Percentiles rank a stretch among this genome's conserved stretches.
Conservation (phyloP, 2,888 invertebrate genomes). For the Dimorphilus gyrociliatus region DNA sequence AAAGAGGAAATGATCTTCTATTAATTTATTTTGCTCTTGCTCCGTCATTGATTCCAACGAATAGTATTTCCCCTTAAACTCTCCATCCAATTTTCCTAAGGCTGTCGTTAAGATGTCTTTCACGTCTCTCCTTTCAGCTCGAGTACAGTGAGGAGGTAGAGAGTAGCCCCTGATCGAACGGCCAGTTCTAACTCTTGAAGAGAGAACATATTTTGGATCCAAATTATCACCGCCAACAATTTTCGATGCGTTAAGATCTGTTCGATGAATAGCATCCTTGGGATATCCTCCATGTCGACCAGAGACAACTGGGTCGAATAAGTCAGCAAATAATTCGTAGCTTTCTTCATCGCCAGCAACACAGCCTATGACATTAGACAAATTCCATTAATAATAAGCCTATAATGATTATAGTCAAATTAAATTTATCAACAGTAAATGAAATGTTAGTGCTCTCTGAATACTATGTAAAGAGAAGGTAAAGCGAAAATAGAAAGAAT, state of each 20-base stretch:
- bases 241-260: conserved; percentile 7
- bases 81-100: conserved; percentile 7
- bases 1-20: conserved; percentile 11
- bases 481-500: too few species aligned
- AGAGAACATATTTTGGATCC: conserved; percentile 17
- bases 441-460: too few species aligned
- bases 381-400: too few species aligned
- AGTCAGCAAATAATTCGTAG: conserved; percentile 60
- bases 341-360: conserved; percentile 59
- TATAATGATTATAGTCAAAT: too few species aligned
- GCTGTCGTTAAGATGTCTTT: conserved; percentile 10
- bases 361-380: conserved; percentile 5
- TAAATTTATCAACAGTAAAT: too few species aligned
- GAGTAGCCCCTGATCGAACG: conserved; percentile 22
- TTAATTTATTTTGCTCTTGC: conserved; percentile 8
- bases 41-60: conserved; percentile 8
- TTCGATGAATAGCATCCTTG: conserved; percentile 7
- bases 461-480: too few species aligned
- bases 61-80: conserved; percentile 9
- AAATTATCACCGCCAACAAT: conserved; percentile 8
- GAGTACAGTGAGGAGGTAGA: conserved; percentile 37
- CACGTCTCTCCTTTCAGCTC: conserved; percentile 12
- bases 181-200: conserved; percentile 24
- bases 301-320: conserved; percentile 88
- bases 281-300: conserved; percentile 9